Conservation (phyloP, 2,888 invertebrate genomes). For the Geotrupes spiniger region DNA sequence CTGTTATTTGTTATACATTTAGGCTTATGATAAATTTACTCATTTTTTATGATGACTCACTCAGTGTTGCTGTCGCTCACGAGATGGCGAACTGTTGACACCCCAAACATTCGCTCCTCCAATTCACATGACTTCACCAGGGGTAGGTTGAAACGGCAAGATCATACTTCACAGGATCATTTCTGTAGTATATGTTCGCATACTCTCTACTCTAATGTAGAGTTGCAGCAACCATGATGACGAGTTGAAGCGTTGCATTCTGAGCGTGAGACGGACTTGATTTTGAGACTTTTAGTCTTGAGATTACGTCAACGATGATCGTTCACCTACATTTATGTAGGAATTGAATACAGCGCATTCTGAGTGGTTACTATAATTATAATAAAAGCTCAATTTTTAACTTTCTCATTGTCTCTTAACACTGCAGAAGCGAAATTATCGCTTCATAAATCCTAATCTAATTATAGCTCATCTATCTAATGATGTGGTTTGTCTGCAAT, state of each 20-base stretch:
- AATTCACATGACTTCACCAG: background rate
- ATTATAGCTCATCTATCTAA: too few relatives aligned
- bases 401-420: too few relatives aligned
- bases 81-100: too few relatives aligned
- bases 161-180: slow-evolving; percentile 63
- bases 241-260: slow-evolving; percentile 54
- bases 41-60: too few relatives aligned
- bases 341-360: slow-evolving; percentile 36
- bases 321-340: slow-evolving; percentile 33
- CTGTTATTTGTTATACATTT: too few relatives aligned
- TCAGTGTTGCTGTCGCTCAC: too few relatives aligned
- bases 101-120: too few relatives aligned
- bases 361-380: slow-evolving; percentile 45
- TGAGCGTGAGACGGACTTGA: slow-evolving; percentile 53
- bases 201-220: slow-evolving; percentile 53
- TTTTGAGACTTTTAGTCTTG: slow-evolving; percentile 11
- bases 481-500: too few relatives aligned
- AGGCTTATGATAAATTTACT: too few relatives aligned
- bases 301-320: slow-evolving; percentile 41
- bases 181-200: slow-evolving; percentile 65
- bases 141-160: slow-evolving; percentile 26
- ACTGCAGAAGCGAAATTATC: too few relatives aligned
- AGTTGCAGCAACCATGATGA: slow-evolving; percentile 59
- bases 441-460: too few relatives aligned
- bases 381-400: too few relatives aligned